phyloP scores from a whole-genome alignment of 2,888 invertebrate genomes.

The Mesochorus sp. region DNA sequence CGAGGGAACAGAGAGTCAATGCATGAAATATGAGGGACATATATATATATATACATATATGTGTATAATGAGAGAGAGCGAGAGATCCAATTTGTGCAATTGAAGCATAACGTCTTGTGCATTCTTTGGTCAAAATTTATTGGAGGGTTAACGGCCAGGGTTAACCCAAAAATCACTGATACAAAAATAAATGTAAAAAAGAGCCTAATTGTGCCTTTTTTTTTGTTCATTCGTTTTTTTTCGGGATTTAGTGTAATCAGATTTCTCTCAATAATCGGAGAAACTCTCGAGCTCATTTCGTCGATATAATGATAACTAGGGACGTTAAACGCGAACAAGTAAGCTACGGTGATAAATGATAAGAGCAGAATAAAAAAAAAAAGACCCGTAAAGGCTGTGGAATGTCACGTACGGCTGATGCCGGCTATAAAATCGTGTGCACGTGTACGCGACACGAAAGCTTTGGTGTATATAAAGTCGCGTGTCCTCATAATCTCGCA shows the following conservation, averaged over 20 bases:
- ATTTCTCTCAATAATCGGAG: too few relatives aligned
- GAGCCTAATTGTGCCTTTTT: too few relatives aligned
- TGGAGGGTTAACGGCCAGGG: too few relatives aligned
- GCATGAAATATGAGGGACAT: conserved; percentile 12
- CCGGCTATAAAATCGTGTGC: conserved; percentile 32
- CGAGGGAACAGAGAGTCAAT: conserved; percentile 7
- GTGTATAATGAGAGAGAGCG: too few relatives aligned
- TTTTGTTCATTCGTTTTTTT: too few relatives aligned
- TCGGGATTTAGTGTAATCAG: too few relatives aligned
- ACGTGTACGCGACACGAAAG: conserved; percentile 14
- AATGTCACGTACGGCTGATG: conserved; percentile 9
- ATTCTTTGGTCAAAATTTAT: not conserved
- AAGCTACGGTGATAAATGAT: not conserved
- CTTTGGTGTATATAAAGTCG: not conserved
- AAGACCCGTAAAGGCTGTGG: not conserved
- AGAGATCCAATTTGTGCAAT: conserved; percentile 42
- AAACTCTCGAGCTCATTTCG: too few relatives aligned
- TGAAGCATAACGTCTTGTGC: not conserved
- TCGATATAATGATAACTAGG: not conserved
- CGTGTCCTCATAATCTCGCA: conserved; percentile 10
- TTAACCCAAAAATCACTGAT: too few relatives aligned
- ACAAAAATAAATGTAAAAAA: too few relatives aligned
- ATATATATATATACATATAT: too few relatives aligned
- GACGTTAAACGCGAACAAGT: not conserved
- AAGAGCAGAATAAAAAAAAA: not conserved